Evolutionary conservation across 2,797 vertebrate species (phyloP).

Genomic region (Galaxias olidus): DNA sequence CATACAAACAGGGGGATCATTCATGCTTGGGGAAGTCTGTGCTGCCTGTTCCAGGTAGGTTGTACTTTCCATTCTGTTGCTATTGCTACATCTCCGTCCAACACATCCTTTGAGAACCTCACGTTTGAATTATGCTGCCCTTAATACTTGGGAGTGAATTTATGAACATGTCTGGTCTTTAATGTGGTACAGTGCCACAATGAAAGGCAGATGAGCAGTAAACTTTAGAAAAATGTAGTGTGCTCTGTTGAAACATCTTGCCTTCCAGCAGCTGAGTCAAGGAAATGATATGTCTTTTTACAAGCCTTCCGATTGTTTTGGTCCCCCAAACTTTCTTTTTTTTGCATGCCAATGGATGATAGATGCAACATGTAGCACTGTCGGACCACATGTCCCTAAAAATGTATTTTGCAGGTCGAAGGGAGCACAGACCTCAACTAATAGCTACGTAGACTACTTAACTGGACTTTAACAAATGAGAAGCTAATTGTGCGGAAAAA

Average conservation of each 20-base stretch:
- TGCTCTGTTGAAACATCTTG: conserved; percentile 29
- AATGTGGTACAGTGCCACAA: conserved; percentile 51
- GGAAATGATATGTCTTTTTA: conserved; percentile 57
- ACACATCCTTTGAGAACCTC: conserved; percentile 37
- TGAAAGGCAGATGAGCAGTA: conserved; percentile 64
- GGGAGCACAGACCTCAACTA: background rate
- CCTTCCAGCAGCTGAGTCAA: conserved; percentile 38
- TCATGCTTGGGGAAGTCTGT: background rate
- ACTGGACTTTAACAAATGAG: background rate
- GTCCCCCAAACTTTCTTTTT: background rate
- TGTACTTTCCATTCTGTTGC: conserved; percentile 8
- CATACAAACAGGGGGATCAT: background rate
- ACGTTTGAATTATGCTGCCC: conserved; percentile 43
- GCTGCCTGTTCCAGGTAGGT: background rate
- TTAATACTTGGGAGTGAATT: conserved; percentile 46
- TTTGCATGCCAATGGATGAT: conserved; percentile 29
- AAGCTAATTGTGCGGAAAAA: background rate
- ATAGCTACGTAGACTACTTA: background rate
- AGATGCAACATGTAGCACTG: conserved; percentile 21
- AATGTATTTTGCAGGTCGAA: background rate
- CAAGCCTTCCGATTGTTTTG: conserved; percentile 22
- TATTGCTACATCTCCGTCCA: conserved; percentile 13
- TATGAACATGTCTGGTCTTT: conserved; percentile 51
- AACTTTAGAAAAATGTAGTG: conserved; percentile 52
- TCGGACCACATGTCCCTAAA: background rate